Conservation (phyloP, 2,113 vertebrate genomes). For the Trachemys scripta region DNA sequence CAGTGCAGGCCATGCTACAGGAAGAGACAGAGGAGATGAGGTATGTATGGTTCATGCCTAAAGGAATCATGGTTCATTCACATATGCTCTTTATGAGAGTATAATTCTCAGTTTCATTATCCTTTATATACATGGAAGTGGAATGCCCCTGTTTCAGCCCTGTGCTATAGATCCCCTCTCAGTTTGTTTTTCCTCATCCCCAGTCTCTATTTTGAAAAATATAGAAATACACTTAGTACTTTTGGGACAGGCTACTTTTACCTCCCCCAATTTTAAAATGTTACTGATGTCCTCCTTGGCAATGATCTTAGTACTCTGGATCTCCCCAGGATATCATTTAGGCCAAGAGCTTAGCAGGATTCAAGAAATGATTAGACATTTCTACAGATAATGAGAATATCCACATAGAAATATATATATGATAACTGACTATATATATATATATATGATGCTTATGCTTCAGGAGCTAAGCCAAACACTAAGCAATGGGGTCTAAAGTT, state of each 20-base stretch:
- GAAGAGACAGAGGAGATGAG: not conserved
- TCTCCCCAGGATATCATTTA: not conserved
- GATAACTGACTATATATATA: too few species aligned
- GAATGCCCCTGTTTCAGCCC: not conserved
- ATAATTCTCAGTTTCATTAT: not conserved
- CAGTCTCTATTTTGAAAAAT: not conserved
- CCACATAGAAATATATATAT: too few species aligned
- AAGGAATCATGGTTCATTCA: not conserved
- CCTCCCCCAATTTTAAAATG: not conserved
- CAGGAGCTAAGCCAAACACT: too few species aligned
- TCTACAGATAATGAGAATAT: not conserved
- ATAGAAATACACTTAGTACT: not conserved
- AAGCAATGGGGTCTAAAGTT: not conserved
- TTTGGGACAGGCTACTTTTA: not conserved
- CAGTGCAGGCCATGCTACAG: not conserved
- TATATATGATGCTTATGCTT: not conserved
- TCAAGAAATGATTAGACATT: not conserved
- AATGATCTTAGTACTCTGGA: not conserved
- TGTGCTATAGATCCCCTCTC: not conserved
- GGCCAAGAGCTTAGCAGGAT: not conserved
- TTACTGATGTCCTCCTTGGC: not conserved
- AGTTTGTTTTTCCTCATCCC: not conserved
- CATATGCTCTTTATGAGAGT: not conserved
- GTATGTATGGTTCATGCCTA: not conserved
- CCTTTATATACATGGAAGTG: not conserved